Evolutionary conservation across 2,888 invertebrate genomes (phyloP), one percentile per base, ranked within the genome.

Genomic region (Dynastes grantii): DNA sequence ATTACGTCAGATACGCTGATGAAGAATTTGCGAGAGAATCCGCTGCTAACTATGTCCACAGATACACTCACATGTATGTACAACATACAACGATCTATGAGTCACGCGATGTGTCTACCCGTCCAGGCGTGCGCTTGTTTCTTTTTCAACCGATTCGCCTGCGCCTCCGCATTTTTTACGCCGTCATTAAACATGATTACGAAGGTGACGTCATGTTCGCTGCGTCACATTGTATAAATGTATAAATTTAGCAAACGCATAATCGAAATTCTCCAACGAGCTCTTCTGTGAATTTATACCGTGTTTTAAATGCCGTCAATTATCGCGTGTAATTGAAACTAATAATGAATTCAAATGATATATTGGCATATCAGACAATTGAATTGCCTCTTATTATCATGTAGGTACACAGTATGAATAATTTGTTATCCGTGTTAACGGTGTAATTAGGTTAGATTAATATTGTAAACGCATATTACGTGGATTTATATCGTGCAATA

Each of bases 21-120:
- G 58, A 58, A 73, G 73, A 73, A 73, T 58, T 73, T 58, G 40
- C 73, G 16, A 16, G 73, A 58, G 73, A 73, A 73, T 68, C 68
- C 51, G 6, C 55, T n/a, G 51, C 32, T 51, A 37, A 49, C 68
- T 51, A 68, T 27, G 51, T 68, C 51, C 11, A n/a, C 58, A 8
- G 4, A 55, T 37, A 58, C 55, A 71, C 45, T 49, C 11, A 29
- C 16, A 45, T 32, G 9, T 16, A n/a, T n/a, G 37, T 40, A 27
- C 58, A 16, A n/a, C 45, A 1, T 40, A 27, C 58, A 16, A 13
- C 45, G 3, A 5, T 32, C 37, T 13, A 53, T 55, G 37, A 71
- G 9, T 71, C 53, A 55, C 27, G 32, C 13, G 58, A 16, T 67
- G 67, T 67, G 67, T 67, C 67, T 67, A 49, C 49, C 67, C 45